phyloP scores from a whole-genome alignment of 2,113 vertebrate species.

The Mormyrus iriodes region DNA sequence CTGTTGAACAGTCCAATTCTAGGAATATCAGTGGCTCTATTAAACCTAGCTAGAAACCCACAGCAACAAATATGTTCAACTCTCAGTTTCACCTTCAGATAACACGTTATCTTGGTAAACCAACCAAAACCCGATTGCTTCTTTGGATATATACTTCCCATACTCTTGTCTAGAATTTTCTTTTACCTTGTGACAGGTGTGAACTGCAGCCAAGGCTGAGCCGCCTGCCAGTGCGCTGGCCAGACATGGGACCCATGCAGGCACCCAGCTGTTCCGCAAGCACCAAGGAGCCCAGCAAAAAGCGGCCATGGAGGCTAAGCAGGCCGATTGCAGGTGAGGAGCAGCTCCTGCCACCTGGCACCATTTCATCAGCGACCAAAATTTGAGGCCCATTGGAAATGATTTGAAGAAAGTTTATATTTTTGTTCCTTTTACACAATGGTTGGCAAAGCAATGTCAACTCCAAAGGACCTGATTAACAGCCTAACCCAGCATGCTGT shows the following conservation, averaged over 20 bases:
- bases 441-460: neutral
- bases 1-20: neutral
- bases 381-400: neutral
- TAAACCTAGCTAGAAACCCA: neutral
- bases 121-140: neutral
- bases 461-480: conserved; percentile 39
- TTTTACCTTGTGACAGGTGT: conserved; percentile 38
- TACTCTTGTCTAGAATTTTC: neutral
- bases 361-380: neutral
- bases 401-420: neutral
- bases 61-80: neutral
- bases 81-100: neutral
- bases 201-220: conserved; percentile 51
- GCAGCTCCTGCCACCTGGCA: conserved; percentile 49
- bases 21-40: neutral
- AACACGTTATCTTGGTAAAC: neutral
- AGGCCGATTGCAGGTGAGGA: conserved; percentile 45
- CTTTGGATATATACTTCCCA: neutral
- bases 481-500: conserved; percentile 31
- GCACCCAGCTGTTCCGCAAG: conserved; percentile 17
- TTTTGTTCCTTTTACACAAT: neutral
- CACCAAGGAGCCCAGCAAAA: conserved; percentile 31
- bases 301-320: conserved; percentile 56
- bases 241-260: conserved; percentile 27
- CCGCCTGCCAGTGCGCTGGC: conserved; percentile 51